phyloP scores from a whole-genome alignment of 2,113 vertebrate species.

The Heloderma charlesbogerti region DNA sequence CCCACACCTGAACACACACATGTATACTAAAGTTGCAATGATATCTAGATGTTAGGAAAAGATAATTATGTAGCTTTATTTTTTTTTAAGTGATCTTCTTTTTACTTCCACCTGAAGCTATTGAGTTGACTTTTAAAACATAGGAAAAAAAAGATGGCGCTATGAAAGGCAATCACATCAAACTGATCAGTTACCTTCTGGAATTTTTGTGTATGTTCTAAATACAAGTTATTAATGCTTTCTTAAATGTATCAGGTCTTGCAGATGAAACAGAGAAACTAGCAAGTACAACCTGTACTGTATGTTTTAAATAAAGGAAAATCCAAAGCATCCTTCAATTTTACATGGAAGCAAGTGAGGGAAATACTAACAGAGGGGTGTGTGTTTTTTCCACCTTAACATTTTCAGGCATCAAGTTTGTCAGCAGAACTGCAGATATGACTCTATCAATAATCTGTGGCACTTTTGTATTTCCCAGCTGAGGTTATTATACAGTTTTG shows the following conservation, averaged over 20 bases:
- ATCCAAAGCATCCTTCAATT: constrained; percentile 64
- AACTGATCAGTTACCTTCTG: constrained; percentile 28
- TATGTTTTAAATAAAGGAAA: constrained; percentile 41
- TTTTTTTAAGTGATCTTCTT: no score
- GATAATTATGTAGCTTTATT: constrained; percentile 29
- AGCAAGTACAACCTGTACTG: neutral
- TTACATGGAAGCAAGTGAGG: constrained; percentile 67
- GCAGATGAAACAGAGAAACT: constrained; percentile 47
- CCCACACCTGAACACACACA: neutral
- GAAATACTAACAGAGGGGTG: constrained; percentile 77
- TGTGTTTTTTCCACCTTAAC: constrained; percentile 82
- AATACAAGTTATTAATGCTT: constrained; percentile 47
- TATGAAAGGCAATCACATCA: constrained; percentile 26
- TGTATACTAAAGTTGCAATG: constrained; percentile 27
- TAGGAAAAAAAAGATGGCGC: neutral
- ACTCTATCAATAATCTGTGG: constrained; percentile 94
- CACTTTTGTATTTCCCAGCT: constrained; percentile 89
- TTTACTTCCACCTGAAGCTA: constrained; percentile 24
- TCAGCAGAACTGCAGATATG: constrained; percentile 89
- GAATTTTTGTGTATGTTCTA: neutral
- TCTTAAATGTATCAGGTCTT: constrained; percentile 72
- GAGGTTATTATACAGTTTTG: constrained; percentile 87
- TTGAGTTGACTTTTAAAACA: constrained; percentile 31
- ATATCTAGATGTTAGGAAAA: neutral
- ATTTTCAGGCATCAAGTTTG: constrained; percentile 86